A percentile compares a stretch with the other conserved stretches of the same genome.
phyloP scores from a whole-genome alignment of 2,113 vertebrate species.

The Illadopsis cleaveri region DNA sequence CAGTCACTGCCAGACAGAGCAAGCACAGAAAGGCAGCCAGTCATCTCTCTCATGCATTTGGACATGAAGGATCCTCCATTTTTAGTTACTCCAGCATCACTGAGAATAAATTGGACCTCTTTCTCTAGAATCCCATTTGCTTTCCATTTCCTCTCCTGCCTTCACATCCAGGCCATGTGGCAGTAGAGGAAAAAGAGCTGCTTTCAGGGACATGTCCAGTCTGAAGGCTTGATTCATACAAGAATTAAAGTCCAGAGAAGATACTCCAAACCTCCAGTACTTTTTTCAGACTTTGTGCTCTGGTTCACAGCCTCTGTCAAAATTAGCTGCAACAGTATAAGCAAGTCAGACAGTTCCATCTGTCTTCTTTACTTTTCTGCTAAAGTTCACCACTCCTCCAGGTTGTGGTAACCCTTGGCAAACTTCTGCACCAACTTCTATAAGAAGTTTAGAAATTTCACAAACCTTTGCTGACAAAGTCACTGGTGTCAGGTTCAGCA shows the following conservation, averaged over 20 bases:
- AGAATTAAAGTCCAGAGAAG: background rate
- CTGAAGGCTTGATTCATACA: background rate
- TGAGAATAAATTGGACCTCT: background rate
- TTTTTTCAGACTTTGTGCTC: background rate
- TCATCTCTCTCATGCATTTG: background rate
- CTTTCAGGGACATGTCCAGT: background rate
- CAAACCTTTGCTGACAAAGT: background rate
- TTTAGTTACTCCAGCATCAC: background rate
- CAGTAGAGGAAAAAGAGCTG: background rate
- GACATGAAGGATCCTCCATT: background rate
- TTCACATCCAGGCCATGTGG: background rate
- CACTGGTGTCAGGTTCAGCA: background rate
- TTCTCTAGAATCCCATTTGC: background rate
- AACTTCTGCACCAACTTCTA: background rate
- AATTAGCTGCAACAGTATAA: background rate
- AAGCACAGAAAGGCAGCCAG: accelerated
- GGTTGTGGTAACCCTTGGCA: background rate
- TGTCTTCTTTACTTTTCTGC: background rate
- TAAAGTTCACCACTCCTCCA: background rate
- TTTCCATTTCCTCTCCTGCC: background rate
- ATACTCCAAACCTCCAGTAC: background rate
- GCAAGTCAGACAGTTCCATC: background rate
- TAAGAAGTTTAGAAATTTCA: background rate
- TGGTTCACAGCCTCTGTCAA: background rate
- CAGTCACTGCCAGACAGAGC: background rate